Evolutionary conservation across 2,797 vertebrate genomes (phyloP).

Genomic region (Dallia pectoralis): DNA sequence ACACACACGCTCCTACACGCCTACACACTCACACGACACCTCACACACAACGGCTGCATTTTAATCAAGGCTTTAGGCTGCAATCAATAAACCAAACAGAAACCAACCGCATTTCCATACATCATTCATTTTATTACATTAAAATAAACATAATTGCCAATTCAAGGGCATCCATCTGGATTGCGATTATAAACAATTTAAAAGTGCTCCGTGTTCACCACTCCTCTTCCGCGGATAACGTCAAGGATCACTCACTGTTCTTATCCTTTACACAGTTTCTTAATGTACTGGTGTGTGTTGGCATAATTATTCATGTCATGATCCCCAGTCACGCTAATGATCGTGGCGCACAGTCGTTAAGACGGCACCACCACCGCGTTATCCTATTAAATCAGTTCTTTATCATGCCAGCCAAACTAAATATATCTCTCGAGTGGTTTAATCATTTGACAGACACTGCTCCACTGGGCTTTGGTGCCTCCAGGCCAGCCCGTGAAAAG

Average conservation of each 20-base stretch:
- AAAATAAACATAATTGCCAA: slow-evolving; percentile 9
- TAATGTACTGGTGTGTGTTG: slow-evolving; percentile 11
- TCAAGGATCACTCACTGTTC: slow-evolving; percentile 5
- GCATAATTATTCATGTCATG: slow-evolving; percentile 8
- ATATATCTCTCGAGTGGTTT: not conserved
- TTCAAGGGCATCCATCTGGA: slow-evolving; percentile 9
- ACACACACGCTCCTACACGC: slow-evolving; percentile 7
- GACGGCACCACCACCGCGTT: not conserved
- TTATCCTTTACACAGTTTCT: not conserved
- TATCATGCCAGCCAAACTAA: slow-evolving; percentile 1
- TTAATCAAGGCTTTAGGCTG: not conserved
- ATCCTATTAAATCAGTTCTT: not conserved
- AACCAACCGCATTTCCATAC: not conserved
- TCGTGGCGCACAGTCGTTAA: not conserved
- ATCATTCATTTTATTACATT: slow-evolving; percentile 3
- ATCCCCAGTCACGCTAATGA: not conserved
- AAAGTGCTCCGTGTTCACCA: not conserved
- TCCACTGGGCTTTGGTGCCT: not conserved
- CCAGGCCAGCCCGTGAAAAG: not conserved
- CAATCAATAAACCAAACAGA: slow-evolving; percentile 7
- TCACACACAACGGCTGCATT: not conserved
- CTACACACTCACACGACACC: not conserved
- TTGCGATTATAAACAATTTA: slow-evolving; percentile 1
- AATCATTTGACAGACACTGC: not conserved
- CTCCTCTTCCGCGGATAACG: not conserved